Percentiles rank a stretch among this genome's conserved stretches.
Conservation (phyloP, 2,797 vertebrate species). For the Amphiprion clarkii region DNA sequence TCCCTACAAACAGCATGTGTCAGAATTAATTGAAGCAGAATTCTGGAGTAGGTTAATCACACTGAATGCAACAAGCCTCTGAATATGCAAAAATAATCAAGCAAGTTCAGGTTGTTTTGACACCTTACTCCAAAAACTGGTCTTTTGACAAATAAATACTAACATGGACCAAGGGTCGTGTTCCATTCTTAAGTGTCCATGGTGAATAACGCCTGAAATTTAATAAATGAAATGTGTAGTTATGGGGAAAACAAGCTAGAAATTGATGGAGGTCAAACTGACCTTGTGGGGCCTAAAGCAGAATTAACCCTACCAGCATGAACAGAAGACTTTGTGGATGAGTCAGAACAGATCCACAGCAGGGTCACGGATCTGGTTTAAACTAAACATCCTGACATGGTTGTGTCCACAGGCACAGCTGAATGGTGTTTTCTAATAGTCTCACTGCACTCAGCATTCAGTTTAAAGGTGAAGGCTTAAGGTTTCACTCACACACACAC, state of each 20-base stretch:
- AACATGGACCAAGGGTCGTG: background rate
- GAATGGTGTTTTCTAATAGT: background rate
- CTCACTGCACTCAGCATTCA: background rate
- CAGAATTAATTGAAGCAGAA: background rate
- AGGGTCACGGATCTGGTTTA: background rate
- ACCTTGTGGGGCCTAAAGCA: background rate
- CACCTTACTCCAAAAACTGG: background rate
- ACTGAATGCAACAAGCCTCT: too few relatives aligned
- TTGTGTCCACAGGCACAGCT: background rate
- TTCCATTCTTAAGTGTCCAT: too few relatives aligned
- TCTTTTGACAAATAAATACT: background rate
- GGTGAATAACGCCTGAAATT: background rate
- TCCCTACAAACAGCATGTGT: too few relatives aligned
- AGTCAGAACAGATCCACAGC: background rate
- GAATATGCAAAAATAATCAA: background rate
- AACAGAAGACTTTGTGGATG: background rate
- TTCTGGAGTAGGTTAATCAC: background rate
- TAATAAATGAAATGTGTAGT: constrained; percentile 1
- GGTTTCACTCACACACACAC: background rate
- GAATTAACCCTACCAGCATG: background rate
- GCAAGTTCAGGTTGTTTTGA: background rate
- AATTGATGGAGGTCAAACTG: background rate
- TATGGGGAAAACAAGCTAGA: too few relatives aligned
- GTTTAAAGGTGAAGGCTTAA: background rate
- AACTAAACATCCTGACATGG: background rate